These are phyloP conservation scores for Scaptodrosophila latifasciaeformis DNA, from an alignment of 2,888 invertebrate species.

Conservation along the genomic window DNA sequence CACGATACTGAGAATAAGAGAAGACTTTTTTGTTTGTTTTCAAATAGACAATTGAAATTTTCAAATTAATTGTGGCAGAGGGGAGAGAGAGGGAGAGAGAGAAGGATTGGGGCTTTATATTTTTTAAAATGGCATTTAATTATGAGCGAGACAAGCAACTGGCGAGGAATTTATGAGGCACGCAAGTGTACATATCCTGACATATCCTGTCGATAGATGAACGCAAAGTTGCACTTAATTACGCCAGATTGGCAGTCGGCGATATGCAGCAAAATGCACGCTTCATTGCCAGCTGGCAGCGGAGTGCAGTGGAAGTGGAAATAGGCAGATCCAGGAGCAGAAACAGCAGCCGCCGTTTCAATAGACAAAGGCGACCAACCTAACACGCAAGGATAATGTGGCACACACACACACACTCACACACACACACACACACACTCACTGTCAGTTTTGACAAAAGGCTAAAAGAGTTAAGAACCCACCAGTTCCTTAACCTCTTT, in stretches of 20 bases:
- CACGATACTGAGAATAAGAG: too few species aligned
- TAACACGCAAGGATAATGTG: constrained; percentile 21
- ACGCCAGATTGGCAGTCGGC: constrained; percentile 37
- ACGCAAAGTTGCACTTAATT: constrained; percentile 43
- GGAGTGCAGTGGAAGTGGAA: background rate
- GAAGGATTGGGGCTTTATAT: too few species aligned
- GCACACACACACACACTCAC: background rate
- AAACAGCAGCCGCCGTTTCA: constrained; percentile 5
- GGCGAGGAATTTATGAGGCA: background rate
- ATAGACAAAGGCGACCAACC: constrained; percentile 9
- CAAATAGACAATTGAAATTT: too few species aligned
- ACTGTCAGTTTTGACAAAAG: background rate
- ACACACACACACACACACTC: background rate
- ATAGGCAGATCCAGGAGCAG: constrained; percentile 1
- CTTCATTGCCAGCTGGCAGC: constrained; percentile 46
- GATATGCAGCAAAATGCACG: constrained; percentile 23
- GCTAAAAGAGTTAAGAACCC: constrained; percentile 21
- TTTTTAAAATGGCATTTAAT: background rate
- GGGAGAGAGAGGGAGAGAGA: too few species aligned
- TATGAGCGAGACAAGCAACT: background rate
- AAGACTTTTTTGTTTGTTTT: too few species aligned
- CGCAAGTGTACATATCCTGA: background rate
- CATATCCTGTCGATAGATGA: constrained; percentile 13
- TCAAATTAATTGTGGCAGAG: too few species aligned
- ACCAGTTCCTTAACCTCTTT: constrained; percentile 34